Conservation (phyloP, 2,113 vertebrate genomes). For the Dasypus novemcinctus region DNA sequence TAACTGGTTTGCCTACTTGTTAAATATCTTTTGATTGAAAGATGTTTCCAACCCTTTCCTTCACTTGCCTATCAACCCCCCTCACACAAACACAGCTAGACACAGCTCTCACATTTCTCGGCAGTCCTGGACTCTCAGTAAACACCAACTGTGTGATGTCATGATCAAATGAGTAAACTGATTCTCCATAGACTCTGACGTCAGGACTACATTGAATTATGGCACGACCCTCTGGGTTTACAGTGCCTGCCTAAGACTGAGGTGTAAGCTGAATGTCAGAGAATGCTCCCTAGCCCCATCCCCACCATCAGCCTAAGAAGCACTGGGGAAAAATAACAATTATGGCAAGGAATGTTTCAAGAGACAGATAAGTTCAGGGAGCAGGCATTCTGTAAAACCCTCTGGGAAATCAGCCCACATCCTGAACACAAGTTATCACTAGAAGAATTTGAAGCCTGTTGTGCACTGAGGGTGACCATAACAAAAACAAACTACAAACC, state of each 20-base stretch:
- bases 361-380: not conserved
- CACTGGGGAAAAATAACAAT: not conserved
- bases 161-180: not conserved
- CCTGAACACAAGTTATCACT: not conserved
- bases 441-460: not conserved
- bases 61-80: not conserved
- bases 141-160: not conserved
- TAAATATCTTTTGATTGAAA: not conserved
- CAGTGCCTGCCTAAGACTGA: not conserved
- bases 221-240: too few relatives aligned
- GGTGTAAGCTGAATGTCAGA: not conserved
- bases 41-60: not conserved
- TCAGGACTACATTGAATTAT: not conserved
- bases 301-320: not conserved
- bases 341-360: not conserved
- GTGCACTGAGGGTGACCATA: not conserved
- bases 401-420: not conserved
- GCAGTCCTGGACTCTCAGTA: not conserved
- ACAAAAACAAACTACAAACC: not conserved
- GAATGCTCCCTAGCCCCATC: not conserved
- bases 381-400: not conserved
- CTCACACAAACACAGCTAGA: not conserved
- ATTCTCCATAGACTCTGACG: not conserved
- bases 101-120: not conserved
- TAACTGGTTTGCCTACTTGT: not conserved